phyloP scores from a whole-genome alignment of 2,797 vertebrate genomes.

The Fundulus diaphanus region DNA sequence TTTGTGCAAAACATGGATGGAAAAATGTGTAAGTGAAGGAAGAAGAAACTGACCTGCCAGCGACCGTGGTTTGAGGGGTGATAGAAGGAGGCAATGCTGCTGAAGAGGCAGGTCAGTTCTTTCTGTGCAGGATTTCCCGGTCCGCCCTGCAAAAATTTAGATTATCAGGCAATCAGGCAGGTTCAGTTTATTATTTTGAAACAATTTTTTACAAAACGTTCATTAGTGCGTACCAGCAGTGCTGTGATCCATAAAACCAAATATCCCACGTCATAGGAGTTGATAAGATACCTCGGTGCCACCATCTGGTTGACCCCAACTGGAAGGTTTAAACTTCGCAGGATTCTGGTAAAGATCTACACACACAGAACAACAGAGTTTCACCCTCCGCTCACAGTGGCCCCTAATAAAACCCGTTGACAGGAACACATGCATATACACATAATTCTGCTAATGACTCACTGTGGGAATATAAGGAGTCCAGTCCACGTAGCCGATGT shows the following conservation, averaged over 20 bases:
- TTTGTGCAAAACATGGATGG: constrained; percentile 40
- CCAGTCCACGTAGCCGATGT: constrained; percentile 97
- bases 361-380: constrained; percentile 21
- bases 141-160: constrained; percentile 85
- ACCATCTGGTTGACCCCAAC: constrained; percentile 95
- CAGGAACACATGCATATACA: constrained; percentile 18
- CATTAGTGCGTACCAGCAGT: constrained; percentile 85
- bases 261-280: constrained; percentile 94
- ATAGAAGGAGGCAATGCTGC: constrained; percentile 95
- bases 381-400: background rate
- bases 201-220: background rate
- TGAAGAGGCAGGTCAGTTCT: constrained; percentile 92
- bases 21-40: constrained; percentile 16
- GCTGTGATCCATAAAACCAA: constrained; percentile 96
- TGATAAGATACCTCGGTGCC: constrained; percentile 91
- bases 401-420: constrained; percentile 31
- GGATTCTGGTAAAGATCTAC: constrained; percentile 96
- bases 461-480: constrained; percentile 95
- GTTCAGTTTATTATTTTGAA: background rate
- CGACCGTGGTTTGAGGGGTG: constrained; percentile 97
- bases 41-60: constrained; percentile 86
- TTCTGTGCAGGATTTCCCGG: constrained; percentile 93
- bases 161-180: background rate
- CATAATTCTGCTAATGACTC: constrained; percentile 59
- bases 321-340: constrained; percentile 96